Percentiles rank a stretch among this genome's conserved stretches.
phyloP scores from a whole-genome alignment of 2,797 vertebrate species.

The Scolopax rusticola region DNA sequence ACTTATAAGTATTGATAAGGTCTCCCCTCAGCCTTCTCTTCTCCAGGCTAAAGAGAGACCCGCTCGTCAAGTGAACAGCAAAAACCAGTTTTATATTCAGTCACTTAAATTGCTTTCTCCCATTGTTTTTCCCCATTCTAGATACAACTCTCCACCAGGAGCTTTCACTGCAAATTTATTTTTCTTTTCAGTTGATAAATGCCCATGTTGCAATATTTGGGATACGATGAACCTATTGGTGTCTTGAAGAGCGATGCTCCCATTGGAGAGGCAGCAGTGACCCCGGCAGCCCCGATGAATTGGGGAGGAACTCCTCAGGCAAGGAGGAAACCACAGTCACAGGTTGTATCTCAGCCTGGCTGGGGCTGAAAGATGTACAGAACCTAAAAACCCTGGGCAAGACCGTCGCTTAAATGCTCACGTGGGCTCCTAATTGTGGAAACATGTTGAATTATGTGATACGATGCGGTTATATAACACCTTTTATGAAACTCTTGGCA shows the following conservation, averaged over 20 bases:
- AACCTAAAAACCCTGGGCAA: not conserved
- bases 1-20: too few species aligned
- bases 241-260: not conserved
- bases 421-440: slow-evolving; percentile 22
- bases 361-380: not conserved
- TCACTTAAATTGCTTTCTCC: not conserved
- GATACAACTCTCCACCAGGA: not conserved
- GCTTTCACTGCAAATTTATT: not conserved
- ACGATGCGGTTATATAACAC: not conserved
- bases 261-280: not conserved
- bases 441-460: not conserved
- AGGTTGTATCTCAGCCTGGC: not conserved
- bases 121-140: not conserved
- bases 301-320: not conserved
- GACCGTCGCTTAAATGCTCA: not conserved
- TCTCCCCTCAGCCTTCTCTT: too few species aligned
- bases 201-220: not conserved
- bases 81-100: not conserved
- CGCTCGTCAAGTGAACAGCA: not conserved
- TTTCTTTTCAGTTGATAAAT: not conserved
- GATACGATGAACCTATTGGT: not conserved
- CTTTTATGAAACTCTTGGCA: slow-evolving; percentile 37
- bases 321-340: not conserved
- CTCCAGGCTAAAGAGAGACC: not conserved
- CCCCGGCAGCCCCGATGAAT: too few species aligned